Evolutionary conservation across 2,888 invertebrate genomes (phyloP).

Genomic region (Aporophyla nigra): DNA sequence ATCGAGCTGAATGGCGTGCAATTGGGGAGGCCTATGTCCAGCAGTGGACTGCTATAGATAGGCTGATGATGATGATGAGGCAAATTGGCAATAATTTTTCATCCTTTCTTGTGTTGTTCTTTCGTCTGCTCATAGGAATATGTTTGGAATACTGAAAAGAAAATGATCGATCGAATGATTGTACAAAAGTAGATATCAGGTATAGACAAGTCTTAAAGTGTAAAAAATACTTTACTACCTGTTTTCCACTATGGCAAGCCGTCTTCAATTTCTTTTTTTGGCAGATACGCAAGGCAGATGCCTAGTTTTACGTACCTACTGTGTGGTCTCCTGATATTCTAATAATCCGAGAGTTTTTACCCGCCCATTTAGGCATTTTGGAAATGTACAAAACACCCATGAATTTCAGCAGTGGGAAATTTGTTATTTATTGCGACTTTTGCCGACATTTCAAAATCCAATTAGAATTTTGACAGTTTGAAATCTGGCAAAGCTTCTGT

Average conservation of each 20-base stretch:
- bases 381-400: constrained; percentile 46
- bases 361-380: constrained; percentile 17
- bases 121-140: no score
- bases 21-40: no score
- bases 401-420: constrained; percentile 28
- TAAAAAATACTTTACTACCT: constrained; percentile 38
- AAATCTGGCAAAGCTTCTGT: no score
- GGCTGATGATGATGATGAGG: no score
- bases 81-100: no score
- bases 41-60: no score
- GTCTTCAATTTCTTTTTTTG: constrained; percentile 46
- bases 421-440: constrained; percentile 35
- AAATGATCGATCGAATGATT: constrained; percentile 33
- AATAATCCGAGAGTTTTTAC: constrained; percentile 32
- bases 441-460: constrained; percentile 42
- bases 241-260: constrained; percentile 10
- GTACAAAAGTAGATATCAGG: constrained; percentile 35
- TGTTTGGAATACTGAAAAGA: constrained; percentile 46
- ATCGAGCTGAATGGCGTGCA: no score
- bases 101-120: no score
- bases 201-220: constrained; percentile 38
- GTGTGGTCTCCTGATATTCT: constrained; percentile 33
- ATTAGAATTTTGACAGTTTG: constrained; percentile 38
- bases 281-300: not conserved
- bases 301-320: constrained; percentile 26